Evolutionary conservation across 2,888 invertebrate genomes (phyloP).

Genomic region (Heliothis peltigera): DNA sequence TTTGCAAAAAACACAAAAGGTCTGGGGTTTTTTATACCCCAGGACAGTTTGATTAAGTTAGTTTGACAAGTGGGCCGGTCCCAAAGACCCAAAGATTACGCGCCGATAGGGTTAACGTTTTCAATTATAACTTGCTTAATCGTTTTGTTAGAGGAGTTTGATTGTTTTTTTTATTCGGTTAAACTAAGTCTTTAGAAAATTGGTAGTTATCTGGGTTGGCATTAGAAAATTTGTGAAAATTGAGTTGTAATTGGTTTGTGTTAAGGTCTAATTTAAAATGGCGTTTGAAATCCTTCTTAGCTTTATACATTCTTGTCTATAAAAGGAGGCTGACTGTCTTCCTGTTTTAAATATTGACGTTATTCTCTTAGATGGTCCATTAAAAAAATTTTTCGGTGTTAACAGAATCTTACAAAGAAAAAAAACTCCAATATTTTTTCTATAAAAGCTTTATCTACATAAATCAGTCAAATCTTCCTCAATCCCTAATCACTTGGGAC

Average conservation of each 20-base stretch:
- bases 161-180: constrained; percentile 53
- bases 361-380: not conserved
- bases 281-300: not conserved
- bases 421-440: too few relatives aligned
- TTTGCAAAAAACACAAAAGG: constrained; percentile 38
- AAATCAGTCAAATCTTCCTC: not conserved
- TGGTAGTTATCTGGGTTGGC: constrained; percentile 15
- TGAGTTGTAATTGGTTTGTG: constrained; percentile 23
- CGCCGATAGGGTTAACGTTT: constrained; percentile 59
- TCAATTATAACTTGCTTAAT: constrained; percentile 66
- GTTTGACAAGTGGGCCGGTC: constrained; percentile 58
- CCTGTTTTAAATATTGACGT: not conserved
- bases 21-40: constrained; percentile 25
- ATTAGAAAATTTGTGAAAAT: constrained; percentile 27
- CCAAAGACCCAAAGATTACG: constrained; percentile 50
- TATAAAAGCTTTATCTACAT: not conserved
- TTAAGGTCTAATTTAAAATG: not conserved
- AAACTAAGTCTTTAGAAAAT: constrained; percentile 22
- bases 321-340: not conserved
- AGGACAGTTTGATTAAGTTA: constrained; percentile 60
- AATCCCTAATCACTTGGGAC: not conserved
- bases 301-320: not conserved
- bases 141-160: constrained; percentile 48
- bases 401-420: too few relatives aligned
- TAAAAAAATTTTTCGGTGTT: too few relatives aligned